phyloP scores from a whole-genome alignment of 1,140 invertebrate genomes.

The Leucophenga varia region DNA sequence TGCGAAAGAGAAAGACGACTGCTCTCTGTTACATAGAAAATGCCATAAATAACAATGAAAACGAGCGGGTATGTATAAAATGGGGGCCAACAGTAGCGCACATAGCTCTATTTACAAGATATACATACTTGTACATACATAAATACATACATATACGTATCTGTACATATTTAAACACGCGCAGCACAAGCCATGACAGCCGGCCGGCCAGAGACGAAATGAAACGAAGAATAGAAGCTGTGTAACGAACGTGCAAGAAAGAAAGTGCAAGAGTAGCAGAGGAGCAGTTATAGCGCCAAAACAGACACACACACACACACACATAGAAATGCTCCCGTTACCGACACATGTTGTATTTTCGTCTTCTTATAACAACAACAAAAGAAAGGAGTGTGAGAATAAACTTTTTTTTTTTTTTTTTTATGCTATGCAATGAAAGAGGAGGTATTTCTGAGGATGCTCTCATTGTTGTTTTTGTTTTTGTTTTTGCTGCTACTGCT shows the following conservation, averaged over 20 bases:
- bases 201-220: slow-evolving; percentile 22
- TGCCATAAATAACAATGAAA: slow-evolving; percentile 44
- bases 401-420: too few species aligned
- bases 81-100: slow-evolving; percentile 28
- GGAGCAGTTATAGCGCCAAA: too few species aligned
- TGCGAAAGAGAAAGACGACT: too few species aligned
- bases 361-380: not conserved
- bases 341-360: too few species aligned
- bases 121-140: slow-evolving; percentile 12
- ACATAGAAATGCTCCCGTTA: too few species aligned
- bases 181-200: not conserved
- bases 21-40: too few species aligned
- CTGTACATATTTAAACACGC: not conserved
- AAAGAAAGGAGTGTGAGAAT: slow-evolving; percentile 5
- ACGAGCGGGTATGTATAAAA: slow-evolving; percentile 8
- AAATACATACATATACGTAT: slow-evolving; percentile 1
- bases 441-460: too few species aligned
- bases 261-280: too few species aligned
- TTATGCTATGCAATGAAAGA: too few species aligned
- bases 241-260: too few species aligned
- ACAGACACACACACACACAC: too few species aligned
- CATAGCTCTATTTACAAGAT: slow-evolving; percentile 23
- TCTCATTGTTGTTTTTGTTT: too few species aligned
- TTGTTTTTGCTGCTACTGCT: not conserved
- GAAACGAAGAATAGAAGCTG: slow-evolving; percentile 28